phyloP scores from a whole-genome alignment of 2,113 vertebrate genomes.

The Nothoprocta perdicaria region DNA sequence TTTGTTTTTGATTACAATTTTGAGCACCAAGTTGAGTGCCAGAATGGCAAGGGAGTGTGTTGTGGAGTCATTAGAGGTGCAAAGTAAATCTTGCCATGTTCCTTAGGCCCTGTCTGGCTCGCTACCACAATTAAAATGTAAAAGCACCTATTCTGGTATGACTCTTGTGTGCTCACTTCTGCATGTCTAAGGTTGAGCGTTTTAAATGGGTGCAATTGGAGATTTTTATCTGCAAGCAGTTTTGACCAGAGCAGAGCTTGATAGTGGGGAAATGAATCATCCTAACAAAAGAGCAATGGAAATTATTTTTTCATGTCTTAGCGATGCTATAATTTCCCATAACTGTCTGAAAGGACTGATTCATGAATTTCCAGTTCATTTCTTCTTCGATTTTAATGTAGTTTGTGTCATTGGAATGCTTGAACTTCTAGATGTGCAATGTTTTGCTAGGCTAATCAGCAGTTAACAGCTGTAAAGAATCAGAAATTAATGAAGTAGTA shows the following conservation, averaged over 20 bases:
- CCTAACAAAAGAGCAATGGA: background rate
- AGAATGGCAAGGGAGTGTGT: background rate
- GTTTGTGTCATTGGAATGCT: background rate
- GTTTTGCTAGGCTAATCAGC: slow-evolving; percentile 14
- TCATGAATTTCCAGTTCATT: slow-evolving; percentile 14
- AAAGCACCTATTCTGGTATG: background rate
- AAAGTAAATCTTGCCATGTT: background rate
- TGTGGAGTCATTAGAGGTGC: background rate
- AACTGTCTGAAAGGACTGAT: background rate
- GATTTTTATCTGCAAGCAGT: background rate
- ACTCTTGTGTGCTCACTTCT: background rate
- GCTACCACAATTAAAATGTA: background rate
- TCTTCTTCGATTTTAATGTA: background rate
- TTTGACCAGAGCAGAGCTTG: background rate
- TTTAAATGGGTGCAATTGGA: background rate
- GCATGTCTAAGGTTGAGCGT: background rate
- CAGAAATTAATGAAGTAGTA: slow-evolving; percentile 35
- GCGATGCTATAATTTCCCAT: background rate
- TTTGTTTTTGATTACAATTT: background rate
- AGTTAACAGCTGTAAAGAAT: slow-evolving; percentile 28
- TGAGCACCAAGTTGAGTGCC: background rate
- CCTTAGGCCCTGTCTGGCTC: background rate
- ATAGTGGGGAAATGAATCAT: background rate
- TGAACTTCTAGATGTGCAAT: background rate
- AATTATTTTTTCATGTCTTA: background rate